These are phyloP conservation scores for Aphidius ervi DNA, from an alignment of 1,140 invertebrate species.

Conservation along the genomic window DNA sequence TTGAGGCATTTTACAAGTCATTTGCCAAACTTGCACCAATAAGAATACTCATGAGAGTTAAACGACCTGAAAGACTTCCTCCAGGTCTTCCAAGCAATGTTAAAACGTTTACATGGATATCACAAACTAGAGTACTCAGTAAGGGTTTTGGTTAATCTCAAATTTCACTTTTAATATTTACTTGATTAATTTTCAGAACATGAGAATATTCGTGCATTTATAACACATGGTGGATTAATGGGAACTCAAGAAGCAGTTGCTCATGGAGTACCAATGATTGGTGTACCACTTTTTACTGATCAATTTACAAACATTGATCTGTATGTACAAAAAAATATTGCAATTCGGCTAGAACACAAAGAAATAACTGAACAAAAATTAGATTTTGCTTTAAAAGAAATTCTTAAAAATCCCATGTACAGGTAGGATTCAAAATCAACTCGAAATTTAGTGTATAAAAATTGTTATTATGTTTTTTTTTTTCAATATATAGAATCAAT, in stretches of 20 bases:
- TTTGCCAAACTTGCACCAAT: slow-evolving; percentile 33
- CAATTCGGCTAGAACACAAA: slow-evolving; percentile 30
- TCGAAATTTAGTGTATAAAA: slow-evolving; percentile 2
- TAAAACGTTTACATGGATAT: slow-evolving; percentile 58
- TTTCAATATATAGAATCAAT: slow-evolving; percentile 15
- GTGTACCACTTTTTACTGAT: slow-evolving; percentile 68
- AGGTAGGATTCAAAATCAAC: slow-evolving; percentile 25
- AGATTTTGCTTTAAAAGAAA: slow-evolving; percentile 29
- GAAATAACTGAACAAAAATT: slow-evolving; percentile 38
- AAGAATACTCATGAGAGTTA: slow-evolving; percentile 35
- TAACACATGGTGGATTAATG: slow-evolving; percentile 71
- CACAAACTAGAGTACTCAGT: slow-evolving; percentile 63
- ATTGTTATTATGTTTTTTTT: background rate
- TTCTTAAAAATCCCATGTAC: slow-evolving; percentile 37
- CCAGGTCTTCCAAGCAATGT: slow-evolving; percentile 58
- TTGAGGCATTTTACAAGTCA: slow-evolving; percentile 31
- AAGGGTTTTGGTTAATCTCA: slow-evolving; percentile 31
- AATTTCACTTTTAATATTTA: slow-evolving; percentile 16
- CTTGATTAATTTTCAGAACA: slow-evolving; percentile 33
- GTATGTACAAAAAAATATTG: slow-evolving; percentile 35
- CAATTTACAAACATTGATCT: slow-evolving; percentile 59
- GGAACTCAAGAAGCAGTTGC: slow-evolving; percentile 70
- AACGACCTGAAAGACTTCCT: slow-evolving; percentile 28
- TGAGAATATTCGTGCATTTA: slow-evolving; percentile 56
- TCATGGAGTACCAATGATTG: slow-evolving; percentile 68